phyloP scores from a whole-genome alignment of 2,113 vertebrate species.

The Mus spicilegus region DNA sequence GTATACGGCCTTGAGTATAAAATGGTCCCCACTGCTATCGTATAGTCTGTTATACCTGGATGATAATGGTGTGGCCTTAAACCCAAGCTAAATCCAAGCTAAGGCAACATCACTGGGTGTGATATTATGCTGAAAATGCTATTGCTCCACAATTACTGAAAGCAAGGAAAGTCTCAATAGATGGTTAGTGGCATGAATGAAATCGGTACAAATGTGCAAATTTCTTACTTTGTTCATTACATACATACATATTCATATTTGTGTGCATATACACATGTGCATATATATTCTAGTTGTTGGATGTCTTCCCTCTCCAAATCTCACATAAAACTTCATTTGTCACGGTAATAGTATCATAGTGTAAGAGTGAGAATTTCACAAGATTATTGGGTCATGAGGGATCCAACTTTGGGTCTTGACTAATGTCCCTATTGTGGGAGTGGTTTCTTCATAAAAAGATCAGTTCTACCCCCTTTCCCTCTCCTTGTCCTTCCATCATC shows the following conservation, averaged over 20 bases:
- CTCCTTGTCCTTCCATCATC: not conserved
- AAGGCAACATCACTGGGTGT: not conserved
- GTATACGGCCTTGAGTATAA: not conserved
- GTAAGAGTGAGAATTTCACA: not conserved
- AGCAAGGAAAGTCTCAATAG: not conserved
- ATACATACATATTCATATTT: not conserved
- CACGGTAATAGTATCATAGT: not conserved
- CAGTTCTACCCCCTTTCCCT: not conserved
- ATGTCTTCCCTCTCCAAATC: not conserved
- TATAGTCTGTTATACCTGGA: not conserved
- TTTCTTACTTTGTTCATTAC: not conserved
- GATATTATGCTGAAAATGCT: not conserved
- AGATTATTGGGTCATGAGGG: not conserved
- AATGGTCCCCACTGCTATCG: not conserved
- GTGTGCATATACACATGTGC: not conserved
- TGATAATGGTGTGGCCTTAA: not conserved
- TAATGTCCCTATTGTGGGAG: not conserved
- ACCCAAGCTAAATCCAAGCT: not conserved
- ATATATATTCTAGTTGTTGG: not conserved
- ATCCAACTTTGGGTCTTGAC: not conserved
- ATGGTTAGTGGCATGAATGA: not conserved
- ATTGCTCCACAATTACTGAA: not conserved
- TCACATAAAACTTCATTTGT: not conserved
- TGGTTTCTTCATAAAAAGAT: not conserved
- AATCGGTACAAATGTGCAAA: not conserved